Evolutionary conservation across 2,888 invertebrate genomes (phyloP).

Genomic region (Patella depressa): DNA sequence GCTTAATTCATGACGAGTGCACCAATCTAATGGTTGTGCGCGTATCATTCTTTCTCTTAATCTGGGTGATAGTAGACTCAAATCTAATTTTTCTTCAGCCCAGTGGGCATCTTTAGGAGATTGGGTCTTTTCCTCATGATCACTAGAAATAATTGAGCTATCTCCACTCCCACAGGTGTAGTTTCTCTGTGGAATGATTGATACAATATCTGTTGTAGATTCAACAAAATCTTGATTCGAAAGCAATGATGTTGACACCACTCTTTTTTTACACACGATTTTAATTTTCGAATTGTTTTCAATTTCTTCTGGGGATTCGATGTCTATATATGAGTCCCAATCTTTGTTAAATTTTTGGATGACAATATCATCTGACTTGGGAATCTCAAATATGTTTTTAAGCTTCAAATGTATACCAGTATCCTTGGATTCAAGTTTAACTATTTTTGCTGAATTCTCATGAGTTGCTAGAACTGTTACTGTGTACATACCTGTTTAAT

Average conservation of each 20-base stretch:
- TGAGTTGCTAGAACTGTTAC: neutral
- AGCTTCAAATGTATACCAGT: neutral
- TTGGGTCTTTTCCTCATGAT: neutral
- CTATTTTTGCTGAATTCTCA: neutral
- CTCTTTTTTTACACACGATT: neutral
- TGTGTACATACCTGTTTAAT: neutral
- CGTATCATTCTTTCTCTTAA: neutral
- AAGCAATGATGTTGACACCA: too few relatives aligned
- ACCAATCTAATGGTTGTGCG: neutral
- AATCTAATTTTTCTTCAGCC: neutral
- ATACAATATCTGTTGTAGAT: too few relatives aligned
- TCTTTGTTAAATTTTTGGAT: neutral
- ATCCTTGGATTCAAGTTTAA: neutral
- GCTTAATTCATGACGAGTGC: neutral
- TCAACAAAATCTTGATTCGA: too few relatives aligned
- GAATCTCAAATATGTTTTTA: neutral
- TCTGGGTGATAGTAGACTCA: neutral
- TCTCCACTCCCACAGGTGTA: too few relatives aligned
- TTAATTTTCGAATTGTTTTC: neutral
- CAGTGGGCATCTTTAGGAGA: neutral
- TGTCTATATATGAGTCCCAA: neutral
- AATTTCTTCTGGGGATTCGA: neutral
- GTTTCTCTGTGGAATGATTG: too few relatives aligned
- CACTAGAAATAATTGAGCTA: too few relatives aligned
- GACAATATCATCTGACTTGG: neutral